Conservation (phyloP, 2,113 vertebrate genomes). For the Mustelus asterias region DNA sequence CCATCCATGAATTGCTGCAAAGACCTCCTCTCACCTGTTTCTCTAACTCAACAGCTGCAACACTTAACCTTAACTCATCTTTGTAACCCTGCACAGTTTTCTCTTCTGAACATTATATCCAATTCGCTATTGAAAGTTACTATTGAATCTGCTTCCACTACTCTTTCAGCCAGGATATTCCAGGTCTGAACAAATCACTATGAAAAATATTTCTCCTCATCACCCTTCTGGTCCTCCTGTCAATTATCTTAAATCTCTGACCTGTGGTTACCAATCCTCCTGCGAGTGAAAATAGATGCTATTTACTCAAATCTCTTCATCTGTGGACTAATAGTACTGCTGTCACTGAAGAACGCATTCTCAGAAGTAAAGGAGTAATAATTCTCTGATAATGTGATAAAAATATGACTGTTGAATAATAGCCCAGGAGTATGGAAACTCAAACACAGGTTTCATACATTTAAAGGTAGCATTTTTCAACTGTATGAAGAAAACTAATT, state of each 20-base stretch:
- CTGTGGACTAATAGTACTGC: not conserved
- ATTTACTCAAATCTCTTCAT: not conserved
- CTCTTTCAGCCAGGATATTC: not conserved
- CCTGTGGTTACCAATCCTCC: not conserved
- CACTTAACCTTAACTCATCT: not conserved
- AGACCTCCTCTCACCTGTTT: not conserved
- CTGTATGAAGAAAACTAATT: not conserved
- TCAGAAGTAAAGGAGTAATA: not conserved
- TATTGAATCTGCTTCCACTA: not conserved
- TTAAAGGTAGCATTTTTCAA: not conserved
- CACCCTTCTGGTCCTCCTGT: no score
- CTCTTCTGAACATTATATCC: not conserved
- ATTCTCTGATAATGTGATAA: not conserved
- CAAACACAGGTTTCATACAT: not conserved
- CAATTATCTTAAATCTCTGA: not conserved
- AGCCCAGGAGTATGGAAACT: not conserved
- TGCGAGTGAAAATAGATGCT: not conserved
- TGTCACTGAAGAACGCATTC: not conserved
- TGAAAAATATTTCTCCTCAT: not conserved
- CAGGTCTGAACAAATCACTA: not conserved
- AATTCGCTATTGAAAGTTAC: not conserved
- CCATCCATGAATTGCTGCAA: not conserved
- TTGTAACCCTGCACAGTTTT: not conserved
- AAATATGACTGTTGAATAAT: not conserved
- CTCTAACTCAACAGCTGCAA: no score